Conservation (phyloP, 2,888 invertebrate species). For the Cylloceria caligata region DNA sequence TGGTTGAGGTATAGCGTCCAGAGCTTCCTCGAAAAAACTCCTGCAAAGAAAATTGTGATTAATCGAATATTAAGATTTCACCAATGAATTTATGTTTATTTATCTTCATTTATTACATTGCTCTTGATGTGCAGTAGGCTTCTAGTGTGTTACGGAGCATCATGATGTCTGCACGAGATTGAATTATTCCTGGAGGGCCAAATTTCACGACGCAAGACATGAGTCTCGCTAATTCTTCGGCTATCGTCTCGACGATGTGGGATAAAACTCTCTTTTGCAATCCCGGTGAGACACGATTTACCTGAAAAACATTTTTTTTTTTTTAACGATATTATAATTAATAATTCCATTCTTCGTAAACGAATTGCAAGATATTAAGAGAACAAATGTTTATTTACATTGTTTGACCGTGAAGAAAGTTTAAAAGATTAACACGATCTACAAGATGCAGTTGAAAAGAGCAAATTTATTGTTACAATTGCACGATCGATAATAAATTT, state of each 20-base stretch:
- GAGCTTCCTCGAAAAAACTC: constrained; percentile 92
- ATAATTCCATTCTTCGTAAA: too few species aligned
- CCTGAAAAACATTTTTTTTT: constrained; percentile 85
- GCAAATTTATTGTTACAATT: too few species aligned
- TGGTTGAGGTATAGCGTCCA: constrained; percentile 91
- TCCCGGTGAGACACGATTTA: constrained; percentile 91
- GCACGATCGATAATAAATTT: too few species aligned
- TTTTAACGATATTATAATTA: too few species aligned
- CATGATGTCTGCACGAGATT: constrained; percentile 92
- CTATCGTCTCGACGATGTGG: constrained; percentile 95
- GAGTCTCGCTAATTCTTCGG: constrained; percentile 95
- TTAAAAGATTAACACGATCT: too few species aligned
- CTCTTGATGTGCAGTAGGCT: constrained; percentile 88
- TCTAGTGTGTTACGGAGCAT: constrained; percentile 89
- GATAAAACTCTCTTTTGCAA: constrained; percentile 90
- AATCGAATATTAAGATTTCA: not conserved
- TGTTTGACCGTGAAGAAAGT: too few species aligned
- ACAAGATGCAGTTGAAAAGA: too few species aligned
- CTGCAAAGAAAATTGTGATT: constrained; percentile 81
- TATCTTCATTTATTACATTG: constrained; percentile 85
- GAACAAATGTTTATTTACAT: too few species aligned
- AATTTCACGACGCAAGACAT: constrained; percentile 92
- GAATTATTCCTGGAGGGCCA: constrained; percentile 89
- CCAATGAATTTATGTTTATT: not conserved
- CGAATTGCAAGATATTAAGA: too few species aligned